A percentile compares a stretch with the other conserved stretches of the same genome.
These are phyloP conservation scores for Gadopsis marmoratus DNA, from an alignment of 2,797 vertebrate genomes.

Conservation along the genomic window DNA sequence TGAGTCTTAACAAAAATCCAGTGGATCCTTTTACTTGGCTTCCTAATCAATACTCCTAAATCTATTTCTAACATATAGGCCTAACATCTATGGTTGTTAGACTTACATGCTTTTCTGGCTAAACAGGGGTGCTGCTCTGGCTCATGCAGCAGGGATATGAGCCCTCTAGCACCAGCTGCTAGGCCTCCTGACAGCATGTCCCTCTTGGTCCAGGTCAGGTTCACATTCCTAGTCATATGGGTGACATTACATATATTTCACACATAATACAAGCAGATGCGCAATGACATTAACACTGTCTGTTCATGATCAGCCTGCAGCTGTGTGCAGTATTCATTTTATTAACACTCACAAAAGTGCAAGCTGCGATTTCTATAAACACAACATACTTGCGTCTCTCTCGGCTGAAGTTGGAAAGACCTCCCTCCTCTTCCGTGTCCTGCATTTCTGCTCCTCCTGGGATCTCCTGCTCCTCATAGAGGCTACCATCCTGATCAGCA, in stretches of 20 bases:
- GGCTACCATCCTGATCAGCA: constrained; percentile 63
- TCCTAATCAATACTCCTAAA: neutral
- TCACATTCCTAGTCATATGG: constrained; percentile 69
- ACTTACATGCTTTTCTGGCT: constrained; percentile 84
- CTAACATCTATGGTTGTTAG: neutral
- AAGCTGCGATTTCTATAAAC: neutral
- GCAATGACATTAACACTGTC: neutral
- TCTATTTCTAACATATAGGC: neutral
- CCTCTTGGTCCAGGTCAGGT: constrained; percentile 81
- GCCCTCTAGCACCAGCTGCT: constrained; percentile 54
- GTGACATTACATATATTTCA: neutral
- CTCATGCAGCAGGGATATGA: constrained; percentile 65
- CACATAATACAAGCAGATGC: neutral
- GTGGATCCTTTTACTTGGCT: neutral
- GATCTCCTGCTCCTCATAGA: constrained; percentile 73
- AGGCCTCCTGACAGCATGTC: constrained; percentile 69
- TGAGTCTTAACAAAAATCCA: neutral
- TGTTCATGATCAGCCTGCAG: neutral
- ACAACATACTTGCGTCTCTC: constrained; percentile 79
- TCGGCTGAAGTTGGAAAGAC: constrained; percentile 48
- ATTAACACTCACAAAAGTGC: neutral
- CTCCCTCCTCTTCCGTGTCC: constrained; percentile 77
- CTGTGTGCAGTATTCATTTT: neutral
- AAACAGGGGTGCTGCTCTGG: constrained; percentile 63
- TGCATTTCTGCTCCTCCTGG: constrained; percentile 57